Evolutionary conservation across 2,797 vertebrate genomes (phyloP).

Genomic region (Cynopterus sphinx): DNA sequence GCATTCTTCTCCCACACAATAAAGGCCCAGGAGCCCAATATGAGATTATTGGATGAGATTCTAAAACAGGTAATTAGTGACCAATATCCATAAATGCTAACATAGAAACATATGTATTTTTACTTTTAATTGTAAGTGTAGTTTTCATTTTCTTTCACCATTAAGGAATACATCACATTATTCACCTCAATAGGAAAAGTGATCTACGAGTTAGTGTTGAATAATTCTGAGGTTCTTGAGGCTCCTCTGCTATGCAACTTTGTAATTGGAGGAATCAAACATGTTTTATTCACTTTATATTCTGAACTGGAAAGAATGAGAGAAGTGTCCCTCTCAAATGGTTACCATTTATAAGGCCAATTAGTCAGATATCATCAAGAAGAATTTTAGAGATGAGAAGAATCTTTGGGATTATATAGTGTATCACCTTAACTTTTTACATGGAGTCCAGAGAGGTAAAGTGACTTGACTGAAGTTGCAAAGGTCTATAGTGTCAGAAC

Average conservation of each 20-base stretch:
- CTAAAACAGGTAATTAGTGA: constrained; percentile 90
- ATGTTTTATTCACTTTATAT: neutral
- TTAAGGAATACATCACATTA: neutral
- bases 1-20: constrained; percentile 99
- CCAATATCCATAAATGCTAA: neutral
- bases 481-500: neutral
- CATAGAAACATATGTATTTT: neutral
- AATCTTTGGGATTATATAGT: neutral
- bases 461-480: neutral
- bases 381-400: neutral
- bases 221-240: neutral
- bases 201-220: neutral
- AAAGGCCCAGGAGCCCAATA: constrained; percentile 98
- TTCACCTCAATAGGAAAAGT: neutral
- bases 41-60: constrained; percentile 95
- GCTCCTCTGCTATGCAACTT: neutral
- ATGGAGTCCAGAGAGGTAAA: neutral
- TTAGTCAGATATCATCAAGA: neutral
- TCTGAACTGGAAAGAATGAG: neutral
- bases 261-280: neutral
- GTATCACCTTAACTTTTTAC: neutral
- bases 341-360: neutral
- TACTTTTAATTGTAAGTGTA: neutral
- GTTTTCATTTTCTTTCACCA: neutral
- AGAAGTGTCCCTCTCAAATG: neutral